These are phyloP conservation scores for Saccostrea glomerata DNA, from an alignment of 1,140 invertebrate species.

Conservation along the genomic window DNA sequence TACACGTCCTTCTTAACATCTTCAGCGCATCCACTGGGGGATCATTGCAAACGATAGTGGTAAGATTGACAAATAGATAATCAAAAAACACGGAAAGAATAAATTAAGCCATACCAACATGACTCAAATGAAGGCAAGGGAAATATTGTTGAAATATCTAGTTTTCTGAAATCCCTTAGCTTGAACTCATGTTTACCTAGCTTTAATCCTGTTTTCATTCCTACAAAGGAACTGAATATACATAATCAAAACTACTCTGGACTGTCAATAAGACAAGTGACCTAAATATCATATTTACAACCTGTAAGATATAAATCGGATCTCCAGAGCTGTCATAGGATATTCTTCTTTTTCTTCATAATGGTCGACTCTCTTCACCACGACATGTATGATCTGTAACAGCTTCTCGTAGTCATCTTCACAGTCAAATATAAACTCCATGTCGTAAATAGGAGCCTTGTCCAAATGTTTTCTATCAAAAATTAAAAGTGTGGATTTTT, in stretches of 20 bases:
- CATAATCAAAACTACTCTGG: neutral
- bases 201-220: too few species aligned
- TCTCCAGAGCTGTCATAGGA: constrained; percentile 29
- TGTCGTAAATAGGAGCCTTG: neutral
- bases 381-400: constrained; percentile 36
- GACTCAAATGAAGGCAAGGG: too few species aligned
- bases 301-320: constrained; percentile 46
- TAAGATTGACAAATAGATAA: too few species aligned
- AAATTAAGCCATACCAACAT: too few species aligned
- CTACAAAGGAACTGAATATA: too few species aligned
- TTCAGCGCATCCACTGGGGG: too few species aligned
- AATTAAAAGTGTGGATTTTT: neutral
- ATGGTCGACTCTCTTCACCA: constrained; percentile 39
- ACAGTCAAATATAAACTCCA: constrained; percentile 44
- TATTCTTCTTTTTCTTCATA: constrained; percentile 43
- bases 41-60: too few species aligned
- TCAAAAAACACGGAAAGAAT: too few species aligned
- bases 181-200: too few species aligned
- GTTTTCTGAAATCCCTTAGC: too few species aligned
- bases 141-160: too few species aligned
- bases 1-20: too few species aligned
- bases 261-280: neutral
- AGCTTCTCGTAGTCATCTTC: constrained; percentile 33
- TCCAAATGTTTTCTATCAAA: constrained; percentile 16
- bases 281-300: neutral